These are phyloP conservation scores for Didymodactylos carnosus DNA, from an alignment of 2,888 invertebrate genomes.

Conservation along the genomic window DNA sequence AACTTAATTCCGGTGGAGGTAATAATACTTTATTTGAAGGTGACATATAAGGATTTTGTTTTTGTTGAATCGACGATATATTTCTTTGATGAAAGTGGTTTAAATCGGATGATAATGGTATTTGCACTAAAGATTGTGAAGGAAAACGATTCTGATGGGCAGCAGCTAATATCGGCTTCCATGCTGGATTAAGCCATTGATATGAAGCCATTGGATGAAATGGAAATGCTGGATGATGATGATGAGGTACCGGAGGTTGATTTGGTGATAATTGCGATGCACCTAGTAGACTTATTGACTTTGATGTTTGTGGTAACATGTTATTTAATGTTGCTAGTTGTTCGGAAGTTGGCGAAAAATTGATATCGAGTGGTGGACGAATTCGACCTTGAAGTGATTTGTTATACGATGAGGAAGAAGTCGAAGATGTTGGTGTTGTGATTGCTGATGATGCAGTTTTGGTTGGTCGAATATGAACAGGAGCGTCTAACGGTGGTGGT, in stretches of 20 bases:
- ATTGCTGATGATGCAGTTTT: not conserved
- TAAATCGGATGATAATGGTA: too few relatives aligned
- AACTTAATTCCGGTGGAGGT: too few relatives aligned
- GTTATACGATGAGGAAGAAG: not conserved
- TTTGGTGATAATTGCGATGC: not conserved
- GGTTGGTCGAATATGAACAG: slow-evolving; percentile 8
- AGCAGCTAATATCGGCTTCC: too few relatives aligned
- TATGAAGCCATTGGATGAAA: not conserved
- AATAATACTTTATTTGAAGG: too few relatives aligned
- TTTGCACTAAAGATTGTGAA: too few relatives aligned
- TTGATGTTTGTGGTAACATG: not conserved
- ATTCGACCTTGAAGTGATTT: not conserved
- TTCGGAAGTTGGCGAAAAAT: too few relatives aligned
- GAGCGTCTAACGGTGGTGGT: slow-evolving; percentile 18
- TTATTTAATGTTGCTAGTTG: too few relatives aligned
- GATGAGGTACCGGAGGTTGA: not conserved
- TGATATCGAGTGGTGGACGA: too few relatives aligned
- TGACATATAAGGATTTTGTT: too few relatives aligned
- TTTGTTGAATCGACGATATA: too few relatives aligned
- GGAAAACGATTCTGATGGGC: too few relatives aligned
- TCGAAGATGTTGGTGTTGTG: not conserved
- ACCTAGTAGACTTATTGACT: not conserved
- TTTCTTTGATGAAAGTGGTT: too few relatives aligned
- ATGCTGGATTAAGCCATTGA: not conserved
- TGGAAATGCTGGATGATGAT: not conserved